Conservation (phyloP, 2,113 vertebrate species). For the Argyrosomus japonicus region DNA sequence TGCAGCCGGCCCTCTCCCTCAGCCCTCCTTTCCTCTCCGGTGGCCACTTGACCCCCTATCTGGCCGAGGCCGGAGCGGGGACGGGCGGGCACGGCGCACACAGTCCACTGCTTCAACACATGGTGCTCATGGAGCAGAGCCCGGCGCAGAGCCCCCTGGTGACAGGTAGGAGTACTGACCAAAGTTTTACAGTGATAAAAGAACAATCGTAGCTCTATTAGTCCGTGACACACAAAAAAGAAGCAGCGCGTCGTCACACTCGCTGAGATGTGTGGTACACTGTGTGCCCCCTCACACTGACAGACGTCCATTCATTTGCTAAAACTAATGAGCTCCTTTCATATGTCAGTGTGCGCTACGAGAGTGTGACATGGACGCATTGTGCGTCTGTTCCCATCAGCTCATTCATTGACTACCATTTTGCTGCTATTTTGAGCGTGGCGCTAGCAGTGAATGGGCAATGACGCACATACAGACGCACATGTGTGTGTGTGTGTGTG, state of each 20-base stretch:
- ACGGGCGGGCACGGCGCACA: conserved; percentile 86
- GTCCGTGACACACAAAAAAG: not conserved
- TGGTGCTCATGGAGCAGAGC: conserved; percentile 94
- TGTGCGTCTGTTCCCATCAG: conserved; percentile 67
- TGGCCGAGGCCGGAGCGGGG: conserved; percentile 79
- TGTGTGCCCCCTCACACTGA: conserved; percentile 49
- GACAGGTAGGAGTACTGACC: conserved; percentile 83
- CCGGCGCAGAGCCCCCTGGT: conserved; percentile 89
- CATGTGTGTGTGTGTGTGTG: conserved; percentile 14
- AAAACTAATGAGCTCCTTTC: conserved; percentile 74
- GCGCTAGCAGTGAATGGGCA: conserved; percentile 56
- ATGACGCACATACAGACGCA: conserved; percentile 64
- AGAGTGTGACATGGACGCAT: conserved; percentile 59
- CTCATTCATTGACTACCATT: conserved; percentile 49
- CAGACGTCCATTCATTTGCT: conserved; percentile 74
- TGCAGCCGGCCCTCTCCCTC: conserved; percentile 90
- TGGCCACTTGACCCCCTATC: conserved; percentile 90
- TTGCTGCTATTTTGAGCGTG: conserved; percentile 60
- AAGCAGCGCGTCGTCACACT: not conserved
- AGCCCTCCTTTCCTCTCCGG: conserved; percentile 88
- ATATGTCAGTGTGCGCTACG: conserved; percentile 58
- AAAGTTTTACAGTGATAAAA: not conserved
- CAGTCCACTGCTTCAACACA: conserved; percentile 92
- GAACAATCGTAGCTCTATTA: too few relatives aligned
- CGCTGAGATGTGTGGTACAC: conserved; percentile 27